Evolutionary conservation across 2,113 vertebrate genomes (phyloP).

Genomic region (Cyprinodon variegatus): DNA sequence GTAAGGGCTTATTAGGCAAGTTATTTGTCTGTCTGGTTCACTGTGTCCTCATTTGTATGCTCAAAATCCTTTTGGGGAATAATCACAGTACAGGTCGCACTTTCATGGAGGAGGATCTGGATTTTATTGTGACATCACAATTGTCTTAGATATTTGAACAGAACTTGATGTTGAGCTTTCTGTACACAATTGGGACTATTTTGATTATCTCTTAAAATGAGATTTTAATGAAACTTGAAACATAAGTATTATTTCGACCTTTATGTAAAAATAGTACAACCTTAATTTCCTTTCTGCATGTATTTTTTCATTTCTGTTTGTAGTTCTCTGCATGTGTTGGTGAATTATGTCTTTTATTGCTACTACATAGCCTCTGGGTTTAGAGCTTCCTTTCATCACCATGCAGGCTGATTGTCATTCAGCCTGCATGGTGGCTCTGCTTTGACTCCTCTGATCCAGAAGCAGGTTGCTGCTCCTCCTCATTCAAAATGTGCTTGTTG

Average conservation of each 20-base stretch:
- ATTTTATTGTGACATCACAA: slow-evolving; percentile 24
- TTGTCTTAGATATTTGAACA: slow-evolving; percentile 6
- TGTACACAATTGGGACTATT: slow-evolving; percentile 6
- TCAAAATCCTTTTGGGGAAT: slow-evolving; percentile 7
- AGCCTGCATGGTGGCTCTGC: slow-evolving; percentile 47
- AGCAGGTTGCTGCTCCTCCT: slow-evolving; percentile 52
- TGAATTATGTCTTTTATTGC: slow-evolving; percentile 70
- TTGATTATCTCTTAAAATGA: slow-evolving; percentile 17
- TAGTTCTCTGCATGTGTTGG: slow-evolving; percentile 50
- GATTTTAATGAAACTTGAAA: slow-evolving; percentile 5
- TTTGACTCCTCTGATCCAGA: slow-evolving; percentile 57
- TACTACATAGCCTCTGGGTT: slow-evolving; percentile 59
- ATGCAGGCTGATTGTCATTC: slow-evolving; percentile 71
- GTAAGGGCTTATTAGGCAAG: slow-evolving; percentile 66
- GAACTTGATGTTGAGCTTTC: not conserved
- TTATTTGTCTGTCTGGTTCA: slow-evolving; percentile 4
- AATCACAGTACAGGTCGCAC: not conserved
- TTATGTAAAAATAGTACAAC: slow-evolving; percentile 31
- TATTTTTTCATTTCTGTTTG: slow-evolving; percentile 39
- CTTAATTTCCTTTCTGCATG: slow-evolving; percentile 36
- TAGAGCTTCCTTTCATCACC: slow-evolving; percentile 49
- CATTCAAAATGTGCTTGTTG: slow-evolving; percentile 59
- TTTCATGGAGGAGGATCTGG: slow-evolving; percentile 24
- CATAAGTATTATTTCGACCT: slow-evolving; percentile 25
- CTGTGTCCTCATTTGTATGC: slow-evolving; percentile 12